Percentiles rank a stretch among this genome's conserved stretches.
Evolutionary conservation across 2,113 vertebrate genomes (phyloP).

Genomic region (Vireo altiloquus): DNA sequence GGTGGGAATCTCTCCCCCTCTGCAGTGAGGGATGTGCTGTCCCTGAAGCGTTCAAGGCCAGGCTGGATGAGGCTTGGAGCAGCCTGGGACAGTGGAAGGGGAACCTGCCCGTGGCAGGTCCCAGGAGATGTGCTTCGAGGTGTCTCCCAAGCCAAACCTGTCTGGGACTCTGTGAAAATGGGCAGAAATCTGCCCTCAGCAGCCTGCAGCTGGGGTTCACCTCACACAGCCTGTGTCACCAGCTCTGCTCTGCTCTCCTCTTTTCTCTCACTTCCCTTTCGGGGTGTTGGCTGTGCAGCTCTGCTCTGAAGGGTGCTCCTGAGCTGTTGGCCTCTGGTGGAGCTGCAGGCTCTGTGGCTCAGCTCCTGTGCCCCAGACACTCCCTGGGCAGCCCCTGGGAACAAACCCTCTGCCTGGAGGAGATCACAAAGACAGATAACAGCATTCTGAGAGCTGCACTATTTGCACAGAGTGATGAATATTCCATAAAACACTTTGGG

Average conservation of each 20-base stretch:
- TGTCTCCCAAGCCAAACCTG: neutral
- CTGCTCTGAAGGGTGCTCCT: too few species aligned
- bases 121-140: neutral
- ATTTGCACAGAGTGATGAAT: neutral
- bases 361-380: too few species aligned
- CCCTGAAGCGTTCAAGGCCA: neutral
- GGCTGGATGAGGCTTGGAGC: neutral
- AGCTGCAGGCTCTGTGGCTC: too few species aligned
- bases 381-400: too few species aligned
- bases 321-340: too few species aligned
- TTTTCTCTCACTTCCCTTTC: accelerated
- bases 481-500: neutral
- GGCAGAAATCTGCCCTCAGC: neutral
- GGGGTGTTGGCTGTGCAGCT: neutral
- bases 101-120: neutral
- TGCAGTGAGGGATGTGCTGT: neutral
- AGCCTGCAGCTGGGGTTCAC: too few species aligned
- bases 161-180: neutral
- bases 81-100: accelerated
- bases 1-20: neutral
- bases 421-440: neutral
- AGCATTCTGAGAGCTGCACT: neutral
- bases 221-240: too few species aligned
- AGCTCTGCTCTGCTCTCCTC: neutral
- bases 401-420: too few species aligned